Percentiles rank a stretch among this genome's conserved stretches.
Conservation (phyloP, 1,140 invertebrate species). For the Stegodyphus mimosarum region DNA sequence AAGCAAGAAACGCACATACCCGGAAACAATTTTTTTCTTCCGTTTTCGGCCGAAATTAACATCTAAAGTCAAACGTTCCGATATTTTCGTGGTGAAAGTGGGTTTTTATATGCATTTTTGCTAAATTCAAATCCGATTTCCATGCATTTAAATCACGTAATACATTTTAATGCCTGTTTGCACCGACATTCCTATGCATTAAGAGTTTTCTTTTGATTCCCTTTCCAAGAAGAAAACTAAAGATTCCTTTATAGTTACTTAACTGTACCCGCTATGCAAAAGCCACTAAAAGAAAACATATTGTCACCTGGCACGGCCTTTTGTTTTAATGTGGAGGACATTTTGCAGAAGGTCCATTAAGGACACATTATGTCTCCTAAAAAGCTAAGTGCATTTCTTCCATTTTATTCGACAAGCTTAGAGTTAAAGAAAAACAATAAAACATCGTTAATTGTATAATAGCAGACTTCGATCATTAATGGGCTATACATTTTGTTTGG, state of each 20-base stretch:
- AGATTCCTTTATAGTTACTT: not conserved
- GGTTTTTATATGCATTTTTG: conserved; percentile 14
- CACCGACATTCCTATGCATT: conserved; percentile 56
- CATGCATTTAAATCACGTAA: conserved; percentile 58
- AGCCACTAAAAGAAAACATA: not conserved
- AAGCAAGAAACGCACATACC: too few species aligned
- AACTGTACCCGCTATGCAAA: not conserved
- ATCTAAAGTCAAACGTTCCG: too few species aligned
- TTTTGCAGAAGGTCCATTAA: conserved; percentile 40
- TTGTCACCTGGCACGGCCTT: not conserved
- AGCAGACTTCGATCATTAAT: conserved; percentile 55
- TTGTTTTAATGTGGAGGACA: conserved; percentile 46
- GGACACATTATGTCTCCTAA: conserved; percentile 41
- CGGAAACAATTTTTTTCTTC: too few species aligned
- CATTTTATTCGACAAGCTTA: conserved; percentile 40
- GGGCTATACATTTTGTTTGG: conserved; percentile 24
- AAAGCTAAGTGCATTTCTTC: conserved; percentile 59
- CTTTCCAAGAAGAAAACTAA: conserved; percentile 7
- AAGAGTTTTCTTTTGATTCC: conserved; percentile 25
- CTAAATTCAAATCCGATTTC: conserved; percentile 56
- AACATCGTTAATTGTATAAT: conserved; percentile 59
- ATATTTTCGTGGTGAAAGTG: not conserved
- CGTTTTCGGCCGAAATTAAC: too few species aligned
- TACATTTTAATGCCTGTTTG: conserved; percentile 52
- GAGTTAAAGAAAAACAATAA: conserved; percentile 48